Evolutionary conservation across 2,113 vertebrate species (phyloP), one percentile per base, ranked within the genome.

Genomic region (Emydocephalus ijimae): DNA sequence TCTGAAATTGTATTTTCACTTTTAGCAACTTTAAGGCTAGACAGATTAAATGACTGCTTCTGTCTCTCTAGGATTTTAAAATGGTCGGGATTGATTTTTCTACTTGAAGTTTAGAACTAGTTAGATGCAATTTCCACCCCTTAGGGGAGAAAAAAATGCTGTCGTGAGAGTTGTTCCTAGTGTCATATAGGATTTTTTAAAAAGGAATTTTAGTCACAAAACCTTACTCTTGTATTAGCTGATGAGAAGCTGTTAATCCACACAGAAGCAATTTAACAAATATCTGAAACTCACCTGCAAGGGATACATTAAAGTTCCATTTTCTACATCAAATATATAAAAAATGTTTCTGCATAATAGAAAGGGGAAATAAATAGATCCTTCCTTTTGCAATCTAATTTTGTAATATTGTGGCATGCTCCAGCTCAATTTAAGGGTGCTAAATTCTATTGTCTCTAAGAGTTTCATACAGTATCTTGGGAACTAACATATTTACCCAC

Each of bases 1-100:
- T 59, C 88, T 55, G 56, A 89, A 56, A 89, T 39, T 56, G 56
- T 57, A 89, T 43, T 57, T 89, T 89, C 88, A 45, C 34, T 23
- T 89, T 57, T 55, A 89, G 88, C 55, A 69, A 52, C 50, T 85
- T 81, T 55, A 90, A 85, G n/a, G 64, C 12, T 85, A 23, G 64
- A 54, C 64, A 81, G 18, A 54, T 50, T 90, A 90, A 90, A 55
- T 52, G 89, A 34, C 26, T 90, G 59, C 11, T 64, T 52, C 89
- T 69, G 89, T n/a, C n/a, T 90, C 59, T 90, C 45, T n/a, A 90
- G 89, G 64, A 90, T 90, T 90, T 69, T 69, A 34, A 90, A 90
- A 64, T 69, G 48, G 61, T 52, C 18, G 23, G 45, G 29, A 90
- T 74, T 90, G 89, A 90, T 90, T 90, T 90, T 74, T 90, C 89